A percentile compares a stretch with the other conserved stretches of the same genome.
phyloP scores from a whole-genome alignment of 2,797 vertebrate species.

The Pseudocheirus occidentalis region DNA sequence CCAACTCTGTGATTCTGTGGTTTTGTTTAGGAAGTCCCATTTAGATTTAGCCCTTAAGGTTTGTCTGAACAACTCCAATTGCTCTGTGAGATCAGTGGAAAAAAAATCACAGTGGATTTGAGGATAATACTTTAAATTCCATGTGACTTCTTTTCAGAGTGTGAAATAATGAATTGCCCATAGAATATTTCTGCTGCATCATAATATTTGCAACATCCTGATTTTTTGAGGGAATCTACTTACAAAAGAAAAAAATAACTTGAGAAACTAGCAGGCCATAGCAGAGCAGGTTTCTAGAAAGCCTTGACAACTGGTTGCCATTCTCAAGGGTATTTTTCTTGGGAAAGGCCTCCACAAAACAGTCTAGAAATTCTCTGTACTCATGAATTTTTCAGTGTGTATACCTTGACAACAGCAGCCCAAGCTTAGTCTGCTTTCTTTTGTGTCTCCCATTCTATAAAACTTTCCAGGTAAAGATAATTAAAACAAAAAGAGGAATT shows the following conservation, averaged over 20 bases:
- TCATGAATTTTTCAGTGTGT: neutral
- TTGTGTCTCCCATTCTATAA: neutral
- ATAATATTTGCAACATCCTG: neutral
- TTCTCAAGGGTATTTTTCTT: neutral
- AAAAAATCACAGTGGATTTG: neutral
- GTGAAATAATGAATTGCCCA: neutral
- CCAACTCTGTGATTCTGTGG: neutral
- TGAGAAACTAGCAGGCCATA: neutral
- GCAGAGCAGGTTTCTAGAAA: neutral
- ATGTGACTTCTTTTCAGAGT: neutral
- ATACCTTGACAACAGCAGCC: neutral
- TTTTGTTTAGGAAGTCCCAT: neutral
- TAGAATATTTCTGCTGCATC: neutral
- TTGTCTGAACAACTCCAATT: neutral
- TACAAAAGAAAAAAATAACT: neutral
- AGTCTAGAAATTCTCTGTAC: neutral
- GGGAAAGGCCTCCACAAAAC: neutral
- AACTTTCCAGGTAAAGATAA: neutral
- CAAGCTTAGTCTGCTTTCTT: neutral
- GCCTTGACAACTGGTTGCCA: neutral
- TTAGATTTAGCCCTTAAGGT: neutral
- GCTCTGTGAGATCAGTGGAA: neutral
- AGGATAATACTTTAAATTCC: neutral
- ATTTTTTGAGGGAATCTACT: neutral
- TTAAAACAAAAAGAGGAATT: neutral